These are phyloP conservation scores for Isurus oxyrinchus DNA, from an alignment of 2,113 vertebrate genomes.

Conservation along the genomic window DNA sequence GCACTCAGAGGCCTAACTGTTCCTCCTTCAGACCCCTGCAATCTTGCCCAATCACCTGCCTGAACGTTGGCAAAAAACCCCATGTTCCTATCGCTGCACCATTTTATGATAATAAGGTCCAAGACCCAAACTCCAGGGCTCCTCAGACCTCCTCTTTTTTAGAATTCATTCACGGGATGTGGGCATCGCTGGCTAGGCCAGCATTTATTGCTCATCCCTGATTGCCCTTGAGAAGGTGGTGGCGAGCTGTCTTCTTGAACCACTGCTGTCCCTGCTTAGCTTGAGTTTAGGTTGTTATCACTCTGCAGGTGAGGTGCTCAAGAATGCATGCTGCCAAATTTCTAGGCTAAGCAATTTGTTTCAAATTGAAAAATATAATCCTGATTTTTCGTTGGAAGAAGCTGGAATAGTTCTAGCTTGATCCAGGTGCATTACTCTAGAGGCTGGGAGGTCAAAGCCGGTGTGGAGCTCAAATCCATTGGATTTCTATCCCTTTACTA, in stretches of 20 bases:
- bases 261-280: too few relatives aligned
- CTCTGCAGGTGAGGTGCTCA: background rate
- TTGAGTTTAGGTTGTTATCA: background rate
- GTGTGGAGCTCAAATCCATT: background rate
- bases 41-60: too few relatives aligned
- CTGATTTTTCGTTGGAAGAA: background rate
- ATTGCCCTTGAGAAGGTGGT: too few relatives aligned
- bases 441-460: background rate
- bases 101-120: too few relatives aligned
- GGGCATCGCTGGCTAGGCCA: too few relatives aligned
- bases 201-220: too few relatives aligned
- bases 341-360: background rate
- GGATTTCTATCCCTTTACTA: background rate
- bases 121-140: background rate
- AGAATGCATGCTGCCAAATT: background rate
- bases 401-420: background rate
- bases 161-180: too few relatives aligned
- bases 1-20: too few relatives aligned
- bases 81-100: too few relatives aligned
- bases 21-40: too few relatives aligned
- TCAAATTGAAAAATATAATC: background rate
- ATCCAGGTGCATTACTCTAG: background rate
- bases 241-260: too few relatives aligned
- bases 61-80: too few relatives aligned
- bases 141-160: background rate